Evolutionary conservation across 2,797 vertebrate species (phyloP).

Genomic region (Betta splendens): DNA sequence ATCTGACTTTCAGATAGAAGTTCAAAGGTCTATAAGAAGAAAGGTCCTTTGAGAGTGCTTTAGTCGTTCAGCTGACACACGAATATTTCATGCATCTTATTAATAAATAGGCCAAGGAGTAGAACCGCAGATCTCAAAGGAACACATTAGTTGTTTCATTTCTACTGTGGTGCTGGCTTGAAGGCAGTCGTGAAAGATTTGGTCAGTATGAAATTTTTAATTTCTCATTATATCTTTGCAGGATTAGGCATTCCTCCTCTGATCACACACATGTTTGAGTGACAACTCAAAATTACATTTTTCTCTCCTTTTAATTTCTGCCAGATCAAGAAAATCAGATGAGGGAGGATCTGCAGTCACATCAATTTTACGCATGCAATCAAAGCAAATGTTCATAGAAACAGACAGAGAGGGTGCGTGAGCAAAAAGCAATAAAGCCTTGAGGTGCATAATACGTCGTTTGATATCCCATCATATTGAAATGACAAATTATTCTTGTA

Average conservation of each 20-base stretch:
- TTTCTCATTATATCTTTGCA: constrained; percentile 17
- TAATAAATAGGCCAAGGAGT: neutral
- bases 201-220: constrained; percentile 6
- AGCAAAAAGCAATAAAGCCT: neutral
- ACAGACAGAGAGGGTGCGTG: neutral
- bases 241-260: constrained; percentile 19
- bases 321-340: constrained; percentile 24
- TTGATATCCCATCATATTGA: neutral
- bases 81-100: no score
- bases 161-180: neutral
- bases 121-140: neutral
- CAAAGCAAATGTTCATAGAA: constrained; percentile 14
- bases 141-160: neutral
- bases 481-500: constrained; percentile 4
- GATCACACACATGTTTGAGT: constrained; percentile 6
- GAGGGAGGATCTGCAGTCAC: constrained; percentile 18
- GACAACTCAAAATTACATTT: constrained; percentile 16
- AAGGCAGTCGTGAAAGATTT: constrained; percentile 8
- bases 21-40: no score
- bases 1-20: no score
- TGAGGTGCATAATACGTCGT: neutral
- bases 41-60: neutral
- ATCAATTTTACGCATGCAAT: constrained; percentile 22
- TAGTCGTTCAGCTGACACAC: neutral
- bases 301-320: constrained; percentile 23